A percentile compares a stretch with the other conserved stretches of the same genome.
Evolutionary conservation across 1,140 invertebrate genomes (phyloP).

Genomic region (Paralvinella palmiformis): DNA sequence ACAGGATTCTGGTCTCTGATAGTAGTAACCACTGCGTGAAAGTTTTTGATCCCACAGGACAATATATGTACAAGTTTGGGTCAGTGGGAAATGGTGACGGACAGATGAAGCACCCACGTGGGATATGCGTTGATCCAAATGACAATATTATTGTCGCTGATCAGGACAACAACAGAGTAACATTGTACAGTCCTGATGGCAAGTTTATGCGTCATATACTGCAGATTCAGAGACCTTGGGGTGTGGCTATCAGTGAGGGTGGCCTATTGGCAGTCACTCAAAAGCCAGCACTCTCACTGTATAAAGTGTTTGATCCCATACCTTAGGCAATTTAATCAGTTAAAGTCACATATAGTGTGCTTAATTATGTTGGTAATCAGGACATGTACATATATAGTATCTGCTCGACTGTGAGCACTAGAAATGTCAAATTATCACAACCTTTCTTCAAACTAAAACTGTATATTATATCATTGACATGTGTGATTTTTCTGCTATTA

Average conservation of each 20-base stretch:
- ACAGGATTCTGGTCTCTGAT: constrained; percentile 17
- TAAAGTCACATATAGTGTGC: neutral
- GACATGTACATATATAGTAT: too few species aligned
- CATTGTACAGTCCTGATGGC: constrained; percentile 9
- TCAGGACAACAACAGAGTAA: constrained; percentile 18
- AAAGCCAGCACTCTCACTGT: constrained; percentile 12
- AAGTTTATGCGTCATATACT: constrained; percentile 13
- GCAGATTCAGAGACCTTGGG: constrained; percentile 11
- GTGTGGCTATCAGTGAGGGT: constrained; percentile 14
- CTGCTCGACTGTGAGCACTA: too few species aligned
- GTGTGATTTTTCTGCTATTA: too few species aligned
- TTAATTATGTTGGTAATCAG: neutral
- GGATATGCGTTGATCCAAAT: constrained; percentile 13
- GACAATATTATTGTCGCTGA: constrained; percentile 14
- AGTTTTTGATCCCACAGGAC: constrained; percentile 13
- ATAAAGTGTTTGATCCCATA: constrained; percentile 15
- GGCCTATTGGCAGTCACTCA: constrained; percentile 14
- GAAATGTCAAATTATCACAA: too few species aligned
- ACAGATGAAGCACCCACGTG: constrained; percentile 16
- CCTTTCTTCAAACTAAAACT: too few species aligned
- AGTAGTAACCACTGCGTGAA: constrained; percentile 19
- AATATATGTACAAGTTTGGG: constrained; percentile 18
- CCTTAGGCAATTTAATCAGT: neutral
- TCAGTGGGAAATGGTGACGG: constrained; percentile 8
- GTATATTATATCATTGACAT: too few species aligned